These are phyloP conservation scores for Scaptodrosophila latifasciaeformis DNA, from an alignment of 2,888 invertebrate species.

Conservation along the genomic window DNA sequence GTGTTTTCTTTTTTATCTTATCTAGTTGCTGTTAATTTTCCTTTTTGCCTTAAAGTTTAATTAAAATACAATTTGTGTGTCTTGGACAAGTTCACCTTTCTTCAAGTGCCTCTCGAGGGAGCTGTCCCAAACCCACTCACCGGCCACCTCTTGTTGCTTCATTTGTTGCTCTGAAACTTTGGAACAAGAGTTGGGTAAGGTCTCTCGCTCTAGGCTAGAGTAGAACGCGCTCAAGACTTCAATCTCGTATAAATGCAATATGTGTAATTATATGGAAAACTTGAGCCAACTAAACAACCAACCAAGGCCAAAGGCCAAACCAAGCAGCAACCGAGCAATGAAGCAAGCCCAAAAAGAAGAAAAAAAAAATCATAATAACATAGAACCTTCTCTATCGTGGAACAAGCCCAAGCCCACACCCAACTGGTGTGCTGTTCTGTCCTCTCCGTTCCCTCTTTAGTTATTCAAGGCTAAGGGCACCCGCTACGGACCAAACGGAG, in stretches of 20 bases:
- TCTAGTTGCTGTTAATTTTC: background rate
- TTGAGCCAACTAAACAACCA: constrained; percentile 9
- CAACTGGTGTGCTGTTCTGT: too few species aligned
- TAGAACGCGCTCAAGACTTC: constrained; percentile 29
- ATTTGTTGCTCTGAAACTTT: background rate
- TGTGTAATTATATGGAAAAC: constrained; percentile 38
- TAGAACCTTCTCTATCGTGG: too few species aligned
- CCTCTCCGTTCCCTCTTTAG: constrained; percentile 12
- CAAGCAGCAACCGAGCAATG: constrained; percentile 7
- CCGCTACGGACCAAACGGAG: background rate
- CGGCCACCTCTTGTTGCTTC: too few species aligned
- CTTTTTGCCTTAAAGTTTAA: background rate
- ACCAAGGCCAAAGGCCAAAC: constrained; percentile 10
- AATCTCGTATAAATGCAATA: constrained; percentile 1
- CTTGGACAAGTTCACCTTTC: too few species aligned
- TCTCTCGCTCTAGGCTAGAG: background rate
- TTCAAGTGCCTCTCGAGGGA: too few species aligned
- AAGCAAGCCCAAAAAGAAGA: too few species aligned
- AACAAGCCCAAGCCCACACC: too few species aligned
- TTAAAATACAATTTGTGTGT: constrained; percentile 8
- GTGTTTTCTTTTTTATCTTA: background rate
- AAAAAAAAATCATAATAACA: too few species aligned
- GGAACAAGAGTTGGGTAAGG: background rate
- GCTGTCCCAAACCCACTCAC: too few species aligned
- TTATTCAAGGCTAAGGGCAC: constrained; percentile 59